Evolutionary conservation across 2,797 vertebrate species (phyloP).

Genomic region (Hirundo rustica): DNA sequence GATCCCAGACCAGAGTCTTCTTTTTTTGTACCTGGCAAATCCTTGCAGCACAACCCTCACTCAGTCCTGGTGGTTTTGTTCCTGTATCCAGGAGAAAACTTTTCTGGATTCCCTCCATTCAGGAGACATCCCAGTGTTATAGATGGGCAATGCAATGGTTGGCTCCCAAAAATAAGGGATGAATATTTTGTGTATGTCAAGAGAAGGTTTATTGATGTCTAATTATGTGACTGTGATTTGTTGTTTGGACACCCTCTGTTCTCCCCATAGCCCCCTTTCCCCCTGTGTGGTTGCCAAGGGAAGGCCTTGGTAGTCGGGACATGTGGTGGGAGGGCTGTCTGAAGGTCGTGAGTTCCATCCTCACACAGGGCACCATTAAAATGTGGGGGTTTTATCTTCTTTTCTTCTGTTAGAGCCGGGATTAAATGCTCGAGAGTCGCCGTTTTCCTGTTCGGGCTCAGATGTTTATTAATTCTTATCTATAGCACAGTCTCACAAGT

Average conservation of each 20-base stretch:
- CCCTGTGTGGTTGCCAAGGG: neutral
- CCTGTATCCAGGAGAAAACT: neutral
- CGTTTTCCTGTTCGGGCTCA: too few relatives aligned
- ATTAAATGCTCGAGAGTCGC: too few relatives aligned
- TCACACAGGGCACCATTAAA: too few relatives aligned
- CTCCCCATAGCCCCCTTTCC: neutral
- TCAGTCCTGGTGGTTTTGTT: neutral
- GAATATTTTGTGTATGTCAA: neutral
- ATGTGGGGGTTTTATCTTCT: too few relatives aligned
- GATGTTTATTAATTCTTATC: too few relatives aligned
- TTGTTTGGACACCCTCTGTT: too few relatives aligned
- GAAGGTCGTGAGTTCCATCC: too few relatives aligned
- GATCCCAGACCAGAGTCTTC: neutral
- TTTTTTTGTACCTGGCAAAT: neutral
- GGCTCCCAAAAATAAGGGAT: neutral
- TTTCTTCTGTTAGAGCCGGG: too few relatives aligned
- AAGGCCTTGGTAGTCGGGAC: neutral
- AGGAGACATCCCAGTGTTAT: neutral
- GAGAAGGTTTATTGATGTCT: neutral
- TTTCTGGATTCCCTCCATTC: neutral
- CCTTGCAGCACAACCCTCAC: neutral
- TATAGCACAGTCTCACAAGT: too few relatives aligned
- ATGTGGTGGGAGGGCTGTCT: too few relatives aligned
- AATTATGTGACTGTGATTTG: neutral
- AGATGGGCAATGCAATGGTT: neutral